Conservation (phyloP, 1,140 invertebrate genomes). For the Tribolium castaneum region DNA sequence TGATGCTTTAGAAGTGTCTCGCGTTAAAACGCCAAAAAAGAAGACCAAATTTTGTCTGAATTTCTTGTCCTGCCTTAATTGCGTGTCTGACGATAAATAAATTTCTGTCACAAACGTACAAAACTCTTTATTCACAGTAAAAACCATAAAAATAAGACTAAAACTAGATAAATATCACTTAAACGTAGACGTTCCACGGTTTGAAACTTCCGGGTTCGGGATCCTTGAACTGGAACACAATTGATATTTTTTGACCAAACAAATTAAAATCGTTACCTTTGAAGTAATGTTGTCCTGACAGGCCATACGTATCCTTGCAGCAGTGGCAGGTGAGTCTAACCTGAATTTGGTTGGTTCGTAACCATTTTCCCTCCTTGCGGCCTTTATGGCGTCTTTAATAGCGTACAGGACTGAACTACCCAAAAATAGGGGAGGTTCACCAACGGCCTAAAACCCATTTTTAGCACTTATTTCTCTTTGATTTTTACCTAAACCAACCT, state of each 20-base stretch:
- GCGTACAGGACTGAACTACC: conserved; percentile 90
- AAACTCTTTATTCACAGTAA: neutral
- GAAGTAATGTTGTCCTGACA: conserved; percentile 87
- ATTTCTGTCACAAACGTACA: neutral
- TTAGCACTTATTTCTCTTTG: neutral
- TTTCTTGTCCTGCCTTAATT: neutral
- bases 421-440: conserved; percentile 94
- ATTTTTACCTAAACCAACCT: conserved; percentile 69
- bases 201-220: conserved; percentile 66
- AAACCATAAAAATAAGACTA: conserved; percentile 5
- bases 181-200: conserved; percentile 70
- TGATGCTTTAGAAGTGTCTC: too few relatives aligned
- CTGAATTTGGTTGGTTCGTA: conserved; percentile 71
- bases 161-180: conserved; percentile 37
- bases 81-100: neutral
- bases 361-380: conserved; percentile 79
- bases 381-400: conserved; percentile 88
- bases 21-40: conserved; percentile 11
- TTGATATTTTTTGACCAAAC: neutral
- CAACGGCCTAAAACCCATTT: conserved; percentile 79
- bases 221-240: conserved; percentile 51
- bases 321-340: conserved; percentile 90
- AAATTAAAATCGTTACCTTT: conserved; percentile 68
- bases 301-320: conserved; percentile 89
- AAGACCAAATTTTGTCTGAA: conserved; percentile 45